These are phyloP conservation scores for Gobio occitaniae DNA, from an alignment of 2,797 vertebrate species.

Conservation along the genomic window DNA sequence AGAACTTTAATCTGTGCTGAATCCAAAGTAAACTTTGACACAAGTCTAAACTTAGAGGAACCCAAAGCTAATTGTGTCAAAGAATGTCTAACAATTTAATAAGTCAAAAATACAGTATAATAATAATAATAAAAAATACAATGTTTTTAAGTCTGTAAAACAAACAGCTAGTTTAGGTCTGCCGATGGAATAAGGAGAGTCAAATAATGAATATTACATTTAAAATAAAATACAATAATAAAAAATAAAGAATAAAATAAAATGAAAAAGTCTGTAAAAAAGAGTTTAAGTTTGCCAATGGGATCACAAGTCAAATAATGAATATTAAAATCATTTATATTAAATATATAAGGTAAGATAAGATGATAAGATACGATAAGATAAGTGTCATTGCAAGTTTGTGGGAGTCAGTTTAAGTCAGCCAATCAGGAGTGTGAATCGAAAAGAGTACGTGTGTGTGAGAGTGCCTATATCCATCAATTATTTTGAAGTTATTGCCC, in stretches of 20 bases:
- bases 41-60: slow-evolving; percentile 7
- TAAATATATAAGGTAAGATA: not conserved
- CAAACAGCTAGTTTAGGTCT: not conserved
- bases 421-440: too few species aligned
- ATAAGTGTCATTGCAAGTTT: not conserved
- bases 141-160: not conserved
- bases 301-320: not conserved
- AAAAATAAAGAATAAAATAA: too few species aligned
- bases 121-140: not conserved
- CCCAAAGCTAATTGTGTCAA: not conserved
- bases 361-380: not conserved
- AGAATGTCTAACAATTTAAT: not conserved
- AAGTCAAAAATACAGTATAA: not conserved
- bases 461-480: slow-evolving; percentile 31
- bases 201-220: too few species aligned
- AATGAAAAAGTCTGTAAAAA: not conserved
- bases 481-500: slow-evolving; percentile 36
- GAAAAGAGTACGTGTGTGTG: not conserved
- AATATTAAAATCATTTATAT: not conserved
- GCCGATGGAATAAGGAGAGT: not conserved
- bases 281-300: not conserved
- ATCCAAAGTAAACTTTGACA: slow-evolving; percentile 56
- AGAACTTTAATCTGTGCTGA: slow-evolving; percentile 55
- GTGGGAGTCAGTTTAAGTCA: not conserved
- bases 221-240: not conserved